phyloP scores from a whole-genome alignment of 2,888 invertebrate species.

The Drosophila algonquin region DNA sequence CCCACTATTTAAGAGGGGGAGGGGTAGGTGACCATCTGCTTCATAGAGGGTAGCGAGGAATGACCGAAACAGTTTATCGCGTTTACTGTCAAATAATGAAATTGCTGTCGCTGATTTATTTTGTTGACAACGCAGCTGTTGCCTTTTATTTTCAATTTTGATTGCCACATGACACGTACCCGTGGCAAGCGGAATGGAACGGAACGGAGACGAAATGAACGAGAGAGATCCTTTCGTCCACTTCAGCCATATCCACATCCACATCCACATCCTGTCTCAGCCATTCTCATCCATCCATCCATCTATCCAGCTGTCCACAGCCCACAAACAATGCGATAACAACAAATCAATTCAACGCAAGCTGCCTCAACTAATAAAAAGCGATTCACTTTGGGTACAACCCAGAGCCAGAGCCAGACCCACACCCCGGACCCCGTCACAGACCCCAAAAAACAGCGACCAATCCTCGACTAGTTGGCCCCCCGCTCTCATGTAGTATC shows the following conservation, averaged over 20 bases:
- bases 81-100: conserved; percentile 80
- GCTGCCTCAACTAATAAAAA: conserved; percentile 79
- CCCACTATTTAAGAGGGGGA: conserved; percentile 17
- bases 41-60: conserved; percentile 8
- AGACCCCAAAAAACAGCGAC: conserved; percentile 31
- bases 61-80: conserved; percentile 72
- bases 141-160: conserved; percentile 80
- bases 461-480: conserved; percentile 39
- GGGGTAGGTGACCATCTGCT: conserved; percentile 17
- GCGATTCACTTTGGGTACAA: conserved; percentile 36
- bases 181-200: too few relatives aligned
- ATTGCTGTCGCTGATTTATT: conserved; percentile 77
- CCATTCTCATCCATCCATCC: conserved; percentile 20
- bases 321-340: conserved; percentile 71
- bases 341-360: conserved; percentile 79
- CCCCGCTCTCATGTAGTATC: conserved; percentile 11
- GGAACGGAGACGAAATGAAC: too few relatives aligned
- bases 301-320: conserved; percentile 65
- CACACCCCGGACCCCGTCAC: too few relatives aligned
- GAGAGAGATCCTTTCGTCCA: conserved; percentile 27
- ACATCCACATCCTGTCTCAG: conserved; percentile 17
- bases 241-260: conserved; percentile 17
- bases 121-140: conserved; percentile 78
- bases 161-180: conserved; percentile 58
- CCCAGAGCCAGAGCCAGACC: background rate